Conservation (phyloP, 2,797 vertebrate genomes). For the Pangasius sanitwongsei region DNA sequence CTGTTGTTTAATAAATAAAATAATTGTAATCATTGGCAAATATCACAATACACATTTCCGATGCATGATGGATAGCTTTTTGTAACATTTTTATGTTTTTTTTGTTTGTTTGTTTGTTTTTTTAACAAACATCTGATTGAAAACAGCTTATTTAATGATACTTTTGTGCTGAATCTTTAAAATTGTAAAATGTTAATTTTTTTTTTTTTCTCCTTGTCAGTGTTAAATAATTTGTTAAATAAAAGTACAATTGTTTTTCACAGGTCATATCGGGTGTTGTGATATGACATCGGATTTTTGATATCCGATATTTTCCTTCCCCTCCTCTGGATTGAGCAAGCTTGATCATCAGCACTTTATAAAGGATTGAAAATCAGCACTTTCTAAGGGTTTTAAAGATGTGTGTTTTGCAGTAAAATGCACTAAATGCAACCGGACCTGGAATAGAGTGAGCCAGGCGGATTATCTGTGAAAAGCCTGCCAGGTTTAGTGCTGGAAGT, state of each 20-base stretch:
- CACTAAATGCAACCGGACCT: background rate
- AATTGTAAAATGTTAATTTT: too few relatives aligned
- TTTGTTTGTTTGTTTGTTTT: too few relatives aligned
- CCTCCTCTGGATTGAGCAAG: background rate
- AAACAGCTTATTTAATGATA: too few relatives aligned
- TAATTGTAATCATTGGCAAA: too few relatives aligned
- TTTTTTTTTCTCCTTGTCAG: background rate
- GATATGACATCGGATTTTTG: background rate
- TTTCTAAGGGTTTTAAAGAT: background rate
- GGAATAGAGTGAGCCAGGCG: background rate
- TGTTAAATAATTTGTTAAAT: background rate
- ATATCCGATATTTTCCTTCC: too few relatives aligned
- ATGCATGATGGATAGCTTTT: too few relatives aligned
- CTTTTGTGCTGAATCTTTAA: too few relatives aligned
- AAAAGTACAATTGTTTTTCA: background rate
- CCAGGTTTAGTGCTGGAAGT: background rate
- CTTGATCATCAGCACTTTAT: background rate
- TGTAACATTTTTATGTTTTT: too few relatives aligned
- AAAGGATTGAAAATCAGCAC: too few relatives aligned
- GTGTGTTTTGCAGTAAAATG: background rate
- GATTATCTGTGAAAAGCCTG: background rate
- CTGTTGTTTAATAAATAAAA: too few relatives aligned
- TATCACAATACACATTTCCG: too few relatives aligned
- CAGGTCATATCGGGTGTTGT: background rate
- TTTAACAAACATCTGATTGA: too few relatives aligned